Evolutionary conservation across 2,888 invertebrate species (phyloP).

Genomic region (Crioceris asparagi): DNA sequence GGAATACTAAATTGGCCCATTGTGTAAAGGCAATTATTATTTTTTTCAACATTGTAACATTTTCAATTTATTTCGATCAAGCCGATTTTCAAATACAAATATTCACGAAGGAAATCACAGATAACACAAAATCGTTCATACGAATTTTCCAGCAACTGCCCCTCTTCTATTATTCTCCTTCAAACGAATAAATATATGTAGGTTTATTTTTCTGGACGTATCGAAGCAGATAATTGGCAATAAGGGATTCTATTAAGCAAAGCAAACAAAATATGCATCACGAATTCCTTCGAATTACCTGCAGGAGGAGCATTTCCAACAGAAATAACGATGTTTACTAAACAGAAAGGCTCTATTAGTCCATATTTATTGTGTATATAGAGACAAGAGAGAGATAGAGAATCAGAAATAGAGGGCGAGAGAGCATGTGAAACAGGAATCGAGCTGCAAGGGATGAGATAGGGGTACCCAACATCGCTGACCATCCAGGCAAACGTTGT

Average conservation of each 20-base stretch:
- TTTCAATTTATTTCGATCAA: no score
- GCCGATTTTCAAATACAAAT: no score
- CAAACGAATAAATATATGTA: no score
- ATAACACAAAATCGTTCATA: no score
- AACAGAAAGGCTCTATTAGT: conserved; percentile 36
- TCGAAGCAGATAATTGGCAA: conserved; percentile 21
- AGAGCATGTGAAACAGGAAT: no score
- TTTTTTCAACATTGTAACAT: no score
- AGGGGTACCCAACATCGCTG: conserved; percentile 17
- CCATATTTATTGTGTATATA: conserved; percentile 37
- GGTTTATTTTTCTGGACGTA: conserved; percentile 11
- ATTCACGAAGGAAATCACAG: no score
- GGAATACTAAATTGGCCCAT: no score
- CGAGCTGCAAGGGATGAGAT: no score
- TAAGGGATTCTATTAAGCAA: conserved; percentile 23
- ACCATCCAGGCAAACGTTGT: conserved; percentile 31
- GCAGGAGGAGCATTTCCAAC: conserved; percentile 30
- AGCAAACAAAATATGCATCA: conserved; percentile 26
- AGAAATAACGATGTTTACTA: conserved; percentile 38
- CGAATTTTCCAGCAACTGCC: no score
- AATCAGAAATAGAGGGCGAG: conserved; percentile 18
- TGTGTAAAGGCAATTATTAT: no score
- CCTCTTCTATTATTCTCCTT: no score
- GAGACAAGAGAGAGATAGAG: conserved; percentile 12
- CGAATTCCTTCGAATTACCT: conserved; percentile 23